Evolutionary conservation across 2,888 invertebrate genomes (phyloP).

Genomic region (Melanotus villosus): DNA sequence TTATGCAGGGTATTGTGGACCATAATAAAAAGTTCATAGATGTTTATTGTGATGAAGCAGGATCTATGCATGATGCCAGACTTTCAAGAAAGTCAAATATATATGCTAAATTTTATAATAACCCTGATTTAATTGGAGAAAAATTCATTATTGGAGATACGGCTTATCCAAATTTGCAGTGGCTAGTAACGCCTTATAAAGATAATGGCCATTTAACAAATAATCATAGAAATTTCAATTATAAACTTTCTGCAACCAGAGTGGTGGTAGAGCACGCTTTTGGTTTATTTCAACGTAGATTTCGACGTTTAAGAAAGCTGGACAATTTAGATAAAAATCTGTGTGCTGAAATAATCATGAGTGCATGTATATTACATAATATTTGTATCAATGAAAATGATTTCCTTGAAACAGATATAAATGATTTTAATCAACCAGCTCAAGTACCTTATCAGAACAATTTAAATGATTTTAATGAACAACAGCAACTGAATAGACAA

Average conservation of each 20-base stretch:
- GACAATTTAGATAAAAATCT: slow-evolving; percentile 10
- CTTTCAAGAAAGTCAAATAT: slow-evolving; percentile 50
- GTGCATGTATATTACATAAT: slow-evolving; percentile 32
- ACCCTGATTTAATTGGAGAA: slow-evolving; percentile 26
- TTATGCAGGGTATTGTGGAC: slow-evolving; percentile 56
- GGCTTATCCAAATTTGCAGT: slow-evolving; percentile 53
- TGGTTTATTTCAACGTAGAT: slow-evolving; percentile 56
- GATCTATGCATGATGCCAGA: slow-evolving; percentile 52
- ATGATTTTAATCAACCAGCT: slow-evolving; percentile 4
- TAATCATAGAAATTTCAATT: slow-evolving; percentile 55
- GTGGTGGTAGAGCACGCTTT: slow-evolving; percentile 57
- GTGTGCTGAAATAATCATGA: slow-evolving; percentile 27
- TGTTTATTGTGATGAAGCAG: slow-evolving; percentile 55
- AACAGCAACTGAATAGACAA: too few species aligned
- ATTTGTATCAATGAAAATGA: slow-evolving; percentile 21
- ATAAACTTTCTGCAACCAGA: slow-evolving; percentile 53
- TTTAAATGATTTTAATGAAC: too few species aligned
- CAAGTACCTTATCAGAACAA: neutral
- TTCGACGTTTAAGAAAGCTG: slow-evolving; percentile 39
- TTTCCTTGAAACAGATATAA: slow-evolving; percentile 22
- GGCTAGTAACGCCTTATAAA: slow-evolving; percentile 56
- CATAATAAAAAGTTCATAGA: slow-evolving; percentile 53
- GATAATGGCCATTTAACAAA: slow-evolving; percentile 54
- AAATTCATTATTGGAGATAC: slow-evolving; percentile 53
- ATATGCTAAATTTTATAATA: slow-evolving; percentile 16